phyloP scores from a whole-genome alignment of 2,888 invertebrate genomes.

The Osmoderma eremita region DNA sequence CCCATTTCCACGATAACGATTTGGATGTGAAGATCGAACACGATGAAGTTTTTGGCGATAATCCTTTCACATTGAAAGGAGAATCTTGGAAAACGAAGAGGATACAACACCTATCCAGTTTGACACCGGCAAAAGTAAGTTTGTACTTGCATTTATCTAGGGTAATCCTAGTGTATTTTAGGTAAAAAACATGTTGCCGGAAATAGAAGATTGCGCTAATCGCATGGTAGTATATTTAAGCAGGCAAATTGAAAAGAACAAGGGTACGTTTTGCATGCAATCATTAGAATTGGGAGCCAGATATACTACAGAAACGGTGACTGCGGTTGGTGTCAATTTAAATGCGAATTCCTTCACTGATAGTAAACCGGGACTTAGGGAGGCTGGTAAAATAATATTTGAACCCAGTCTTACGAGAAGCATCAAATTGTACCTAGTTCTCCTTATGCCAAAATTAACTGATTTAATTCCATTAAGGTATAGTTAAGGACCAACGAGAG shows the following conservation, averaged over 20 bases:
- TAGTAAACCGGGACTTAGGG: constrained; percentile 15
- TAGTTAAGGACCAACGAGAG: not conserved
- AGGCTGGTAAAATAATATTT: constrained; percentile 31
- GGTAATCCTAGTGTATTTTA: constrained; percentile 14
- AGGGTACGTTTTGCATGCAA: constrained; percentile 22
- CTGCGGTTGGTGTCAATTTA: constrained; percentile 27
- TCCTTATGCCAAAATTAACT: constrained; percentile 31
- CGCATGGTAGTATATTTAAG: constrained; percentile 59
- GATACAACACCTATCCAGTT: constrained; percentile 62
- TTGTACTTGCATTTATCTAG: not conserved
- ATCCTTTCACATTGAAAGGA: constrained; percentile 61
- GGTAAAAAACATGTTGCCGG: constrained; percentile 63
- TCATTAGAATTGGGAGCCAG: constrained; percentile 32
- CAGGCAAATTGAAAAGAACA: constrained; percentile 24
- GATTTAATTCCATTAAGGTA: constrained; percentile 22
- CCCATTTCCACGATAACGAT: constrained; percentile 54
- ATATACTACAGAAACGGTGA: constrained; percentile 39
- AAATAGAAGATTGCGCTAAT: constrained; percentile 62
- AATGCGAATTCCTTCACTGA: constrained; percentile 35
- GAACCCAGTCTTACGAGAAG: constrained; percentile 21
- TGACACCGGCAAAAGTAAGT: constrained; percentile 61
- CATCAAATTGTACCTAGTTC: constrained; percentile 22
- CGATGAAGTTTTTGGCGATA: constrained; percentile 61
- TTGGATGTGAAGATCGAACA: constrained; percentile 54
- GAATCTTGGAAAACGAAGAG: constrained; percentile 63